Base-by-base conservation (phyloP, 2,888 invertebrate genomes). In the Spatulosminthurus flaviceps region DNA sequence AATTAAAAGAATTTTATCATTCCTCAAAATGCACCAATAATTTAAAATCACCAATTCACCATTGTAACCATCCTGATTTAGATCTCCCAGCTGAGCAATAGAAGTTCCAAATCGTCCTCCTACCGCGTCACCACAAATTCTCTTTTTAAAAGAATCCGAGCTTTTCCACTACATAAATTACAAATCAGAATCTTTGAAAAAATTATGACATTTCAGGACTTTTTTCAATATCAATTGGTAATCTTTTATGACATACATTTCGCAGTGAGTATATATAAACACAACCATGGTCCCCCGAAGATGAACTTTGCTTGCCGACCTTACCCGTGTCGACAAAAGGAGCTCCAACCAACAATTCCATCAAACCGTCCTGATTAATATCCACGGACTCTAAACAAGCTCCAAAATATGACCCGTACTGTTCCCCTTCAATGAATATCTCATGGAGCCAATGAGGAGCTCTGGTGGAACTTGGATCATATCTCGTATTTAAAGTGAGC, bases 311-410 rank as follows among this genome's bases (percentile, higher is more conserved):
- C 9, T 34, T 34, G n/a, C n/a, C n/a, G n/a, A n/a, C n/a, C 34
- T 34, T 34, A 19, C 26, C n/a, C 9, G n/a, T 19, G 5, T 22
- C 22, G 28, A n/a, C 51, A 22, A 72, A 82, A 0, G 93, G 93
- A 0, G 92, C 92, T 0, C 92, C 91, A 1, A 93, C 89, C 16
- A 92, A 87, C 5, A 93, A 87, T 85, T 93, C 93, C 80, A 91
- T 90, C 16, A 88, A 88, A 0, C 89, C 89, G 86, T 93, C 92
- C 0, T 88, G 89, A 86, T 92, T 91, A 13, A 92, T 86, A 87
- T 93, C 92, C 66, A 90, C 90, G 4, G 90, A 90, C n/a, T 90
- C 87, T 16, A 93, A 85, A 0, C 91, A 86, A 34, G 90, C 90
- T 0, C 93, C 93, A 85, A 92, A 93, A 86, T 92, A 92, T 85